Evolutionary conservation across 2,113 vertebrate species (phyloP), one percentile per base, ranked within the genome.

Genomic region (Ammospiza nelsoni): DNA sequence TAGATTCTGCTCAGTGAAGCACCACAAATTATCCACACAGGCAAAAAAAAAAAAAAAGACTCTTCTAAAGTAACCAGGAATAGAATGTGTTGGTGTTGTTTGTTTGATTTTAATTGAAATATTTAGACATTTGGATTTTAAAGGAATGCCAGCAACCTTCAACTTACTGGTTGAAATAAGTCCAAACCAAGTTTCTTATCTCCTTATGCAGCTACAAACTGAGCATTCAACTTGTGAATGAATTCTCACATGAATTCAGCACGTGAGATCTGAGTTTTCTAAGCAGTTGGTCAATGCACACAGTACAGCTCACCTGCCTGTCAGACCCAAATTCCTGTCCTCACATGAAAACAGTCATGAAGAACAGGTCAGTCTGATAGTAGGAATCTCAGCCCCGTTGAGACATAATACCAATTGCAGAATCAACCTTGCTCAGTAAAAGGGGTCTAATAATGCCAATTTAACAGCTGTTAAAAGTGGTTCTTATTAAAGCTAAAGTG

Each of bases 401-500:
- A 92, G 69, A 89, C 75, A 61, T 55, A 71, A 46, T 37, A 63
- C 3, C 43, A 71, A 5, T 12, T 76, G 41, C 54, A 84, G 71
- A 77, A 59, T 85, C 92, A 92, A 93, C 89, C 84, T 91, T 87
- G 77, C 83, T 96, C 77, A 75, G 81, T 85, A 95, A 97, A 96
- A 95, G 79, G n/a, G 43, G 39, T 75, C 91, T 91, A 84, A 57
- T 5, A 48, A 63, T 14, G 41, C 75, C 92, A 94, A 69, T 74
- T 95, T 95, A 94, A 91, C 80, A 77, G 80, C 69, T 93, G 79
- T 86, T 89, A 93, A 92, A 98, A 96, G 74, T 37, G 37, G 74
- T 93, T 82, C 88, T 89, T 78, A 58, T 58, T 90, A 89, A 90
- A 82, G 78, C 43, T 90, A 46, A 55, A 89, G 85, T 88, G 65